Conservation (phyloP, 2,888 invertebrate genomes). For the Eupithecia dodoneata region DNA sequence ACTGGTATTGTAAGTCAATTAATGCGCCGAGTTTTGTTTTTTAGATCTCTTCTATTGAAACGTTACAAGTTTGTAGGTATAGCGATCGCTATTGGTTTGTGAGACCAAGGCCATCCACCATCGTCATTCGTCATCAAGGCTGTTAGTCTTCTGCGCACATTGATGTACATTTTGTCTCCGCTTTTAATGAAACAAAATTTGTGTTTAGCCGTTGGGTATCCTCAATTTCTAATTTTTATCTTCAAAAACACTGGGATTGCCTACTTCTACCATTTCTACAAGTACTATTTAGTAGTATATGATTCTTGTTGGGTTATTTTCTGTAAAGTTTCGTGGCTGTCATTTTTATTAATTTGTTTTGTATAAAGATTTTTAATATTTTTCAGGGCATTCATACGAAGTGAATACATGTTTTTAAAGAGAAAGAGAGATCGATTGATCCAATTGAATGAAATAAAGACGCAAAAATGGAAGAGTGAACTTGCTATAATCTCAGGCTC, state of each 20-base stretch:
- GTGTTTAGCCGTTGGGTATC: slow-evolving; percentile 23
- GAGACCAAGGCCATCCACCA: slow-evolving; percentile 22
- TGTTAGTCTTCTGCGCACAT: slow-evolving; percentile 40
- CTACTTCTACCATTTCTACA: slow-evolving; percentile 12
- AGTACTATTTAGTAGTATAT: background rate
- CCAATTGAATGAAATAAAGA: background rate
- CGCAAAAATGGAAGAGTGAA: background rate
- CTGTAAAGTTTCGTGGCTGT: slow-evolving; percentile 1
- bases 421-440: background rate
- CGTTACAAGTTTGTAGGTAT: slow-evolving; percentile 16
- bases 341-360: background rate
- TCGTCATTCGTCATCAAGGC: slow-evolving; percentile 31
- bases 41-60: slow-evolving; percentile 44
- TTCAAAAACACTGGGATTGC: slow-evolving; percentile 14
- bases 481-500: background rate
- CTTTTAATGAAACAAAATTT: slow-evolving; percentile 21
- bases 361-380: background rate
- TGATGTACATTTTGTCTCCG: slow-evolving; percentile 22
- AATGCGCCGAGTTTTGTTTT: slow-evolving; percentile 47
- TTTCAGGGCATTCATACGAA: slow-evolving; percentile 24
- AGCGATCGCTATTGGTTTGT: slow-evolving; percentile 32
- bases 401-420: background rate
- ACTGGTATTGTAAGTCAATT: slow-evolving; percentile 41
- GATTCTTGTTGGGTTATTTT: slow-evolving; percentile 13
- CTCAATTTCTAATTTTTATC: slow-evolving; percentile 12